Conservation (phyloP, 2,113 vertebrate species). For the zebrafish (Danio rerio) region DNA sequence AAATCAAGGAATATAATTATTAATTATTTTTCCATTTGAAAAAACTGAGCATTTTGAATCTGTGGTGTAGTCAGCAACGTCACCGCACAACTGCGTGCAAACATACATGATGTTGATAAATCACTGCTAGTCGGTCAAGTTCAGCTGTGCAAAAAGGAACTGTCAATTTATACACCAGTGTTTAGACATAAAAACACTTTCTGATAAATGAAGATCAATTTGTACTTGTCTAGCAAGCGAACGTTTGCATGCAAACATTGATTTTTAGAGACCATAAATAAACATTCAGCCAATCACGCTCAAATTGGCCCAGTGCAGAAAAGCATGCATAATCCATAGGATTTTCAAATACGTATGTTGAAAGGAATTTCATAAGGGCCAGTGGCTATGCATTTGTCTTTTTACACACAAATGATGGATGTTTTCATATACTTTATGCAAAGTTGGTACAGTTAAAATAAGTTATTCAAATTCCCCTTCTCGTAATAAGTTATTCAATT, state of each 20-base stretch:
- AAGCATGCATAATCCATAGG: conserved; percentile 31
- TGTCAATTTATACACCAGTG: conserved; percentile 35
- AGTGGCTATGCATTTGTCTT: not conserved
- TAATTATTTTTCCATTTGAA: not conserved
- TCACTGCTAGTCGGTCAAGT: not conserved
- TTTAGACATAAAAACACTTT: conserved; percentile 27
- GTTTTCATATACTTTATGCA: not conserved
- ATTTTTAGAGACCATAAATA: conserved; percentile 32
- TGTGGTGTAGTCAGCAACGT: not conserved
- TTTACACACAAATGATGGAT: not conserved
- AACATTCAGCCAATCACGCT: conserved; percentile 12
- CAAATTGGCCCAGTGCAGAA: conserved; percentile 24
- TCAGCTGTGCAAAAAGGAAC: conserved; percentile 15
- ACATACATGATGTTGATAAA: conserved; percentile 9
- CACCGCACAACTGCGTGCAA: not conserved
- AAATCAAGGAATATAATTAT: too few relatives aligned
- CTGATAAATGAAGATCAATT: conserved; percentile 48
- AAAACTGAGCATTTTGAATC: not conserved
- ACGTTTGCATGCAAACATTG: conserved; percentile 34
- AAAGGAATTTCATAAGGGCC: not conserved
- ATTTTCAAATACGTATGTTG: not conserved
- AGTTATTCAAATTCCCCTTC: not conserved
- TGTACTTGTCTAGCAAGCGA: conserved; percentile 29
- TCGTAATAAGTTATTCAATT: not conserved
- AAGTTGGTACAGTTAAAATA: not conserved